phyloP scores from a whole-genome alignment of 2,113 vertebrate genomes.

The Empidonax traillii region DNA sequence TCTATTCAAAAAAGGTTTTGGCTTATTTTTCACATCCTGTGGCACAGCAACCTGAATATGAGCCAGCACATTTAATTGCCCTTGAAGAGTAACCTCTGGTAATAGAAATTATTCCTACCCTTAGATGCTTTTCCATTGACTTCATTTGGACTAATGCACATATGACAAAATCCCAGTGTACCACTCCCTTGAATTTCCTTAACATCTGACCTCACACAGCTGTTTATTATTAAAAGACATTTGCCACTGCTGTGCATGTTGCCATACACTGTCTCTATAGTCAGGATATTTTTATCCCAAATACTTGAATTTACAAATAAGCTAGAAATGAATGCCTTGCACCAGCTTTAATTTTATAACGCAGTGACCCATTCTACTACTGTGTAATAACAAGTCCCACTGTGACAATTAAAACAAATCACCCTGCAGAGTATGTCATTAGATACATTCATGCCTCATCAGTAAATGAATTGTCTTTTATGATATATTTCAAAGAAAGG shows the following conservation, averaged over 20 bases:
- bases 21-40: not conserved
- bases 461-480: conserved; percentile 85
- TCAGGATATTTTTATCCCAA: conserved; percentile 75
- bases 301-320: conserved; percentile 85
- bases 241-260: not conserved
- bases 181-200: not conserved
- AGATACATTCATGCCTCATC: conserved; percentile 90
- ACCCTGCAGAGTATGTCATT: conserved; percentile 81
- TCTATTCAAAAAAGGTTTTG: not conserved
- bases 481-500: conserved; percentile 80
- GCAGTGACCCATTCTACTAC: conserved; percentile 87
- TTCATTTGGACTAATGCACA: not conserved
- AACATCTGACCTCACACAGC: not conserved
- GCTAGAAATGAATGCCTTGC: conserved; percentile 81
- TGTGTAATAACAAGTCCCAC: conserved; percentile 85
- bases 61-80: not conserved
- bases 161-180: not conserved
- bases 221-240: conserved; percentile 12
- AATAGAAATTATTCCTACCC: not conserved
- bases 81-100: conserved; percentile 9
- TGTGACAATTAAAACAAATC: conserved; percentile 96
- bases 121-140: not conserved
- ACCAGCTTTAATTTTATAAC: conserved; percentile 88
- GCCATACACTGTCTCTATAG: conserved; percentile 46
- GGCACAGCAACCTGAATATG: not conserved